These are phyloP conservation scores for Cydia strobilella DNA, from an alignment of 1,140 invertebrate species.

Conservation along the genomic window DNA sequence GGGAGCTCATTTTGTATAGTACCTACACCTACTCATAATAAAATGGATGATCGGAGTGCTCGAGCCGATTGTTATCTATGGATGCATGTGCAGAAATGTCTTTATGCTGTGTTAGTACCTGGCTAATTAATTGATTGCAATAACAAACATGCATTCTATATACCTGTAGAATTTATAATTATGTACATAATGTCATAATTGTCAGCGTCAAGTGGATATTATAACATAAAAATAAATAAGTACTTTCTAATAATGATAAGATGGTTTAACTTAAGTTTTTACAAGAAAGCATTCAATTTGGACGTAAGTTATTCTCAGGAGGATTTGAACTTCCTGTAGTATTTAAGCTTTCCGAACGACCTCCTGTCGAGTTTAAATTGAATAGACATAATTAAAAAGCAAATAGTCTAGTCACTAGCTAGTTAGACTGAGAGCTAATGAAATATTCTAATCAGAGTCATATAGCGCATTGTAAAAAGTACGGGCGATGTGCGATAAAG, in stretches of 20 bases:
- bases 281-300: constrained; percentile 1
- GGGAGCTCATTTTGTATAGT: constrained; percentile 73
- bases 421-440: constrained; percentile 53
- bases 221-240: not conserved
- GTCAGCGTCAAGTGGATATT: not conserved
- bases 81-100: constrained; percentile 23
- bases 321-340: constrained; percentile 41
- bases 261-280: not conserved
- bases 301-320: constrained; percentile 4
- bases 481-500: constrained; percentile 63
- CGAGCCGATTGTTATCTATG: constrained; percentile 23
- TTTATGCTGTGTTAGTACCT: constrained; percentile 12
- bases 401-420: constrained; percentile 38
- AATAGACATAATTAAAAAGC: constrained; percentile 57
- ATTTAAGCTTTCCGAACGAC: constrained; percentile 38
- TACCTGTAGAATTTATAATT: no score
- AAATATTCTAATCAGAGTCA: constrained; percentile 72
- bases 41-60: constrained; percentile 63
- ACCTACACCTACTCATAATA: constrained; percentile 51
- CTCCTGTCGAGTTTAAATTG: constrained; percentile 45
- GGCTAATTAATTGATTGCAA: constrained; percentile 7
- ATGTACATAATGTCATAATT: not conserved
- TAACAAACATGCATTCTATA: not conserved
- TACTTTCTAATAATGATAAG: not conserved
- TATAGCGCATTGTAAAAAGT: constrained; percentile 55